Conservation (phyloP, 2,113 vertebrate genomes). For the Rhinopomastus cyanomelas region DNA sequence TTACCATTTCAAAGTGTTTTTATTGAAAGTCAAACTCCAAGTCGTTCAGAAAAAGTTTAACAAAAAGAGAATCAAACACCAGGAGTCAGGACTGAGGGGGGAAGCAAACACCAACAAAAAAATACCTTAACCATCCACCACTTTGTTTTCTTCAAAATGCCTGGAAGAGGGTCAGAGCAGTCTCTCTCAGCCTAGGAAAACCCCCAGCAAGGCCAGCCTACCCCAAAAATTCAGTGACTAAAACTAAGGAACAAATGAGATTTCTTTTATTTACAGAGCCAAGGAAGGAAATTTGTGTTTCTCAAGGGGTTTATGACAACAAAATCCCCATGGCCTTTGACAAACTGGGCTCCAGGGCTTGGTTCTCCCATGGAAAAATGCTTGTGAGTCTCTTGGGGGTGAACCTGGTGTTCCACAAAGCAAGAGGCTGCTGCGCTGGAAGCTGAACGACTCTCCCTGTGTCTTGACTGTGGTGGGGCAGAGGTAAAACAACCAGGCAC, state of each 20-base stretch:
- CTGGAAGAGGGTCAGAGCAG: not conserved
- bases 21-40: not conserved
- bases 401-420: not conserved
- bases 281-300: not conserved
- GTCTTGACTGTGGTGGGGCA: not conserved
- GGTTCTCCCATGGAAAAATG: not conserved
- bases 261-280: slow-evolving; percentile 47
- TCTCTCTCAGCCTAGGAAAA: accelerated
- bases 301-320: not conserved
- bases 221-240: not conserved
- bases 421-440: not conserved
- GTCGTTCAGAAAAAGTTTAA: not conserved
- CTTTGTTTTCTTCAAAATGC: not conserved
- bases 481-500: not conserved
- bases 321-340: not conserved
- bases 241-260: not conserved
- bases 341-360: not conserved
- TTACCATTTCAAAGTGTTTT: not conserved
- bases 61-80: not conserved
- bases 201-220: not conserved
- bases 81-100: accelerated
- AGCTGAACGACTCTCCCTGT: accelerated
- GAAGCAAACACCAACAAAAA: not conserved
- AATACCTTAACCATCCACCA: not conserved
- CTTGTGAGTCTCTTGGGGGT: not conserved